phyloP scores from a whole-genome alignment of 2,888 invertebrate genomes.

The Cremastinae sp. region DNA sequence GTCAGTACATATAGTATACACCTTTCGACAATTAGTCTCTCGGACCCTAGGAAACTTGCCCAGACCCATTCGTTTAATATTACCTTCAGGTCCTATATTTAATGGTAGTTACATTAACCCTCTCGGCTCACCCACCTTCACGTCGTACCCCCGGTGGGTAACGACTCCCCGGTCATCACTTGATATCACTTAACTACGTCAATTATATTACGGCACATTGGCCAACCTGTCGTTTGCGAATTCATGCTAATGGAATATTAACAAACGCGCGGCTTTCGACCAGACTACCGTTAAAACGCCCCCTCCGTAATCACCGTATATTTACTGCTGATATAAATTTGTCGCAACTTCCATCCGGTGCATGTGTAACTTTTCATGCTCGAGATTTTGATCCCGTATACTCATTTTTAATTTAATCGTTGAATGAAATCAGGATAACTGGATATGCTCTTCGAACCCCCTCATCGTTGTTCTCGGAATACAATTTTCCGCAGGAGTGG shows the following conservation, averaged over 20 bases:
- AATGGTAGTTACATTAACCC: constrained; percentile 64
- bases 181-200: constrained; percentile 65
- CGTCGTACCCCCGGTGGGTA: constrained; percentile 7
- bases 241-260: constrained; percentile 65
- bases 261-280: constrained; percentile 46
- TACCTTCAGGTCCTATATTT: constrained; percentile 35
- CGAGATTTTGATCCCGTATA: background rate
- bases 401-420: background rate
- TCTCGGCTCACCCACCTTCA: background rate
- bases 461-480: too few relatives aligned
- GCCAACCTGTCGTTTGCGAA: constrained; percentile 60
- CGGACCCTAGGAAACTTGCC: constrained; percentile 60
- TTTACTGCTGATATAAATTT: background rate
- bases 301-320: constrained; percentile 15
- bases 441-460: too few relatives aligned
- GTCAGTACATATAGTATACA: constrained; percentile 38
- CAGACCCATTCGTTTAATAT: constrained; percentile 44
- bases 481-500: too few relatives aligned
- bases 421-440: too few relatives aligned
- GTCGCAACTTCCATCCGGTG: constrained; percentile 4
- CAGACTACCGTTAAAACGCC: constrained; percentile 7
- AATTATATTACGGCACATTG: constrained; percentile 58
- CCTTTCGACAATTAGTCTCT: constrained; percentile 62
- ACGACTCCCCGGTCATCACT: constrained; percentile 62
- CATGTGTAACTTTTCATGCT: background rate